phyloP scores from a whole-genome alignment of 2,797 vertebrate species.

The Halcyon badia region DNA sequence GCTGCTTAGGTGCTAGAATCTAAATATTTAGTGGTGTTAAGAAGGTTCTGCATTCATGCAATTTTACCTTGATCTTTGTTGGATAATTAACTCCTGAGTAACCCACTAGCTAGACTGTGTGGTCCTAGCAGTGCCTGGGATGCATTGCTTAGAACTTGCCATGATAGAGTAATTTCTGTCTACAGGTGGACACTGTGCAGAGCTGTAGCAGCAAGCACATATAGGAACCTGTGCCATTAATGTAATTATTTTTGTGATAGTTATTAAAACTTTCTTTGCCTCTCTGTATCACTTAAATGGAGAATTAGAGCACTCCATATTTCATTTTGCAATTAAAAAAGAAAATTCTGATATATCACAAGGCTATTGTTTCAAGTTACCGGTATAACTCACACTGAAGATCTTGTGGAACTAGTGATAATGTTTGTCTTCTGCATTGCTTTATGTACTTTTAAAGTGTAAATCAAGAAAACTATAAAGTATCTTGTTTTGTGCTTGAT shows the following conservation, averaged over 20 bases:
- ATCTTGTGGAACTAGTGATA: neutral
- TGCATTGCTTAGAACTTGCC: neutral
- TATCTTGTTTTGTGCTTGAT: constrained; percentile 20
- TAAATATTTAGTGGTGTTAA: neutral
- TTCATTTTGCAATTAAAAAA: neutral
- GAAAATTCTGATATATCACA: neutral
- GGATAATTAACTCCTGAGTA: neutral
- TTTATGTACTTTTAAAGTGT: constrained; percentile 18
- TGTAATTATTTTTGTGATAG: neutral
- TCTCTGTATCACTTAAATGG: neutral
- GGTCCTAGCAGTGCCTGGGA: neutral
- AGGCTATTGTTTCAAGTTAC: neutral
- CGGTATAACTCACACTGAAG: neutral
- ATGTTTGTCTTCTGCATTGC: neutral
- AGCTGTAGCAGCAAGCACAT: neutral
- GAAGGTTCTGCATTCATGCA: neutral
- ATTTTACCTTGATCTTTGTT: neutral
- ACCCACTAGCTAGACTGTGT: neutral
- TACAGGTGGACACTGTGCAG: neutral
- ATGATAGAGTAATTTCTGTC: neutral
- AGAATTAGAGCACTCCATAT: neutral
- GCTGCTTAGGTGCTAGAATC: neutral
- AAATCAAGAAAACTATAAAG: constrained; percentile 28
- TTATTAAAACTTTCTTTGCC: neutral
- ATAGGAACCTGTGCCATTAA: neutral